phyloP scores from a whole-genome alignment of 2,113 vertebrate genomes.

The Syngnathus floridae region DNA sequence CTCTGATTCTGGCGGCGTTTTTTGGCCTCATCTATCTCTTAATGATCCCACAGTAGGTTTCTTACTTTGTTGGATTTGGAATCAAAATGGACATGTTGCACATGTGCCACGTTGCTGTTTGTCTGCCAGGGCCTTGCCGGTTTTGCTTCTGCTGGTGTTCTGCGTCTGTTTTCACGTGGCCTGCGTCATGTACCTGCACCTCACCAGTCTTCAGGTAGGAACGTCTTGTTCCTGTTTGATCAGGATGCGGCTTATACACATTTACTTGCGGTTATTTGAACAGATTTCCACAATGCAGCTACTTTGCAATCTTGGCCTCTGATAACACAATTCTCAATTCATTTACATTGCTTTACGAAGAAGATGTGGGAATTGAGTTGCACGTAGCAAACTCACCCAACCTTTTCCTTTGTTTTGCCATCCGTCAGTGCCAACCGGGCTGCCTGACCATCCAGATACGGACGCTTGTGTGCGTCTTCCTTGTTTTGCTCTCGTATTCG shows the following conservation, averaged over 20 bases:
- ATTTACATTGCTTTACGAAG: too few relatives aligned
- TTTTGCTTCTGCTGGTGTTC: constrained; percentile 89
- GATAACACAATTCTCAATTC: too few relatives aligned
- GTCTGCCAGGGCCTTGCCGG: constrained; percentile 75
- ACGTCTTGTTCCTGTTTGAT: too few relatives aligned
- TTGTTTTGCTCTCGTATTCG: constrained; percentile 87
- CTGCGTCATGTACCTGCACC: constrained; percentile 92
- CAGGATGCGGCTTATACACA: too few relatives aligned
- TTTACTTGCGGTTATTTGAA: too few relatives aligned
- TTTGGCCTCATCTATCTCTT: constrained; percentile 95
- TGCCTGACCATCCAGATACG: constrained; percentile 97
- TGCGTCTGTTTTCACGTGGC: constrained; percentile 93
- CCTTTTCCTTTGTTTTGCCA: constrained; percentile 7
- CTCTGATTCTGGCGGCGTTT: constrained; percentile 85
- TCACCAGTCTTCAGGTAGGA: constrained; percentile 86
- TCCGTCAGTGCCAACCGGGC: constrained; percentile 86
- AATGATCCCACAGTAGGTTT: constrained; percentile 92
- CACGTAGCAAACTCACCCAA: background rate
- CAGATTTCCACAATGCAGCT: too few relatives aligned
- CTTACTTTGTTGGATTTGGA: constrained; percentile 27
- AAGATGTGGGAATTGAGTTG: too few relatives aligned
- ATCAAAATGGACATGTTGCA: background rate
- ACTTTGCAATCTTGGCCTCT: too few relatives aligned
- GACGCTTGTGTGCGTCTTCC: constrained; percentile 84
- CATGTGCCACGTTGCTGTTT: background rate